Conservation (phyloP, 2,113 vertebrate species). For the Carlito syrichta region DNA sequence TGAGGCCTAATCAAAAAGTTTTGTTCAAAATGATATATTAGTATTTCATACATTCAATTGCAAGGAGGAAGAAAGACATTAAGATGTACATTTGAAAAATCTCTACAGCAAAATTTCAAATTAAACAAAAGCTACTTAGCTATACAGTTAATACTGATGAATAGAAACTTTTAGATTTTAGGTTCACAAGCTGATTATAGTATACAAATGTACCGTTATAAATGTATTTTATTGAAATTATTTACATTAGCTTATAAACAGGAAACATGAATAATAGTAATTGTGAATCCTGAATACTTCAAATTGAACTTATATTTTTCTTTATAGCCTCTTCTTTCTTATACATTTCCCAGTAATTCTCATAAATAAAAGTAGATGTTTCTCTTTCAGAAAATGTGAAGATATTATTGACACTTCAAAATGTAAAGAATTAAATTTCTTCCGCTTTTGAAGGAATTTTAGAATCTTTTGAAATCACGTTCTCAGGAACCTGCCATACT, state of each 20-base stretch:
- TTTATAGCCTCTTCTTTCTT: background rate
- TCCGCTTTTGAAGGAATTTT: background rate
- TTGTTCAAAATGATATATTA: background rate
- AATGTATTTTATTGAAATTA: slow-evolving; percentile 14
- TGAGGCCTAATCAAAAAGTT: background rate
- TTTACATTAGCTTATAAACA: background rate
- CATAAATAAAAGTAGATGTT: background rate
- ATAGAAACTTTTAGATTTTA: background rate
- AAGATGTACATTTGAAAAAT: slow-evolving; percentile 8
- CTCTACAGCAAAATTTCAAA: background rate
- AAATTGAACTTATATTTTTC: background rate
- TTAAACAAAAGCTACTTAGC: slow-evolving; percentile 11
- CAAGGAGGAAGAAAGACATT: background rate
- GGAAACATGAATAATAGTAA: background rate
- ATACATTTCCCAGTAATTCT: background rate
- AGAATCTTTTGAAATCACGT: background rate
- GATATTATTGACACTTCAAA: background rate
- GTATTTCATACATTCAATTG: background rate
- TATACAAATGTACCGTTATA: background rate
- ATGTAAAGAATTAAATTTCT: background rate
- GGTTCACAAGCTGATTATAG: background rate
- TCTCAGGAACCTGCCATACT: background rate
- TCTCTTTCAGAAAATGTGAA: background rate
- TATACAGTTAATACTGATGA: background rate
- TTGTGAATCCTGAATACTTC: background rate